A percentile compares a stretch with the other conserved stretches of the same genome.
Conservation (phyloP, 1,140 invertebrate species). For the Atopsyche davidsoni region DNA sequence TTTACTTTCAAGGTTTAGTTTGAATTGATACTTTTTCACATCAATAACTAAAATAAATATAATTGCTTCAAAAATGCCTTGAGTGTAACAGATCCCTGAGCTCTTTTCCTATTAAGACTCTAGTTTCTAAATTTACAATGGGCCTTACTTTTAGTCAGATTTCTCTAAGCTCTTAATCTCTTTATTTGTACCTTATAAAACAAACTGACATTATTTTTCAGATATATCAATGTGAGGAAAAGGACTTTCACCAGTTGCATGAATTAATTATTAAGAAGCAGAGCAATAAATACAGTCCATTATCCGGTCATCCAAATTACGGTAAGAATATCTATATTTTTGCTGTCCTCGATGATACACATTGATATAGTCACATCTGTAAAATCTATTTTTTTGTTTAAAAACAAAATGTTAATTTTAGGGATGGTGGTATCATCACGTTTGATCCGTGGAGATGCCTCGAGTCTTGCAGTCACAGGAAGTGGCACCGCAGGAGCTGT, state of each 20-base stretch:
- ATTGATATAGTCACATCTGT: not conserved
- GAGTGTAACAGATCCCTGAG: too few relatives aligned
- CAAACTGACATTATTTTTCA: too few relatives aligned
- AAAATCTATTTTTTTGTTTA: slow-evolving; percentile 1
- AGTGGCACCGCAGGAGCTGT: slow-evolving; percentile 56
- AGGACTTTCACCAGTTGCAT: slow-evolving; percentile 84
- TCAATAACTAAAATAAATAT: too few relatives aligned
- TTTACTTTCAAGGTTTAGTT: slow-evolving; percentile 58
- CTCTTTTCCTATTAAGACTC: not conserved
- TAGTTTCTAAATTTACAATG: too few relatives aligned
- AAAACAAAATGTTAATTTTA: slow-evolving; percentile 25
- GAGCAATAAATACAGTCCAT: slow-evolving; percentile 71
- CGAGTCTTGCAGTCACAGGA: slow-evolving; percentile 37
- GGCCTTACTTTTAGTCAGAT: too few relatives aligned
- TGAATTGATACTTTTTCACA: too few relatives aligned
- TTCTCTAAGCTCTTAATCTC: too few relatives aligned
- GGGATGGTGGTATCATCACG: slow-evolving; percentile 44
- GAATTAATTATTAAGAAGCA: slow-evolving; percentile 81
- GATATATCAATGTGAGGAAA: slow-evolving; percentile 83
- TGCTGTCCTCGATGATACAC: not conserved
- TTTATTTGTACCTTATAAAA: too few relatives aligned
- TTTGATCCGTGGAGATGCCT: slow-evolving; percentile 38
- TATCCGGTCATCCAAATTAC: slow-evolving; percentile 68
- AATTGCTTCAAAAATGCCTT: too few relatives aligned
- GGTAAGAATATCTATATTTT: slow-evolving; percentile 40